These are phyloP conservation scores for Dascillus cervinus DNA, from an alignment of 2,888 invertebrate species.

Conservation along the genomic window DNA sequence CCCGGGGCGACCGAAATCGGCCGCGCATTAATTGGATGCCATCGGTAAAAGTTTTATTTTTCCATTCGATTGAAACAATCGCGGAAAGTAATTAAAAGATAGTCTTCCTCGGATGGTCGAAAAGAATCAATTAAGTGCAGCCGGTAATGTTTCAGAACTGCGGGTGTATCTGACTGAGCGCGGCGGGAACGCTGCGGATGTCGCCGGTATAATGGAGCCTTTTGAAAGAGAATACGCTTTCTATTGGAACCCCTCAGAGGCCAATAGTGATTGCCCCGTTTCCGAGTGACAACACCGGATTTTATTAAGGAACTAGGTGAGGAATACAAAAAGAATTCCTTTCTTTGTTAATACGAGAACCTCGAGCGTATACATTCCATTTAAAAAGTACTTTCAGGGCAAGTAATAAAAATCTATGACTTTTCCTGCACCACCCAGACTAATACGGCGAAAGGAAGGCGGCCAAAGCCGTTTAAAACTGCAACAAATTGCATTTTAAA, in stretches of 20 bases:
- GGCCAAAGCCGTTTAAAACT: too few relatives aligned
- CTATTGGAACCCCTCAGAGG: conserved; percentile 29
- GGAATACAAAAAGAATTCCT: conserved; percentile 27
- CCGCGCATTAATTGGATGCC: too few relatives aligned
- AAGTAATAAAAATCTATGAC: too few relatives aligned
- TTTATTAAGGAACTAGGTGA: conserved; percentile 32
- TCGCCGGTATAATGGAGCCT: conserved; percentile 24
- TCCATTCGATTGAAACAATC: conserved; percentile 16
- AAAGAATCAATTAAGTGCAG: conserved; percentile 20
- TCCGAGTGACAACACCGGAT: conserved; percentile 32
- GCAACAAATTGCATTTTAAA: too few relatives aligned
- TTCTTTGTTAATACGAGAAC: conserved; percentile 15
- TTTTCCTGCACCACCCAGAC: too few relatives aligned
- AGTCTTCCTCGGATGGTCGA: conserved; percentile 10
- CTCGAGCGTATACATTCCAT: too few relatives aligned
- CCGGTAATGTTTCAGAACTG: conserved; percentile 9
- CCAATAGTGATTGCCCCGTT: conserved; percentile 34
- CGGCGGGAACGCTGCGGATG: conserved; percentile 19
- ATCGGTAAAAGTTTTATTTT: too few relatives aligned
- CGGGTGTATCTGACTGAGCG: conserved; percentile 12
- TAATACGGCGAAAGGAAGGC: too few relatives aligned
- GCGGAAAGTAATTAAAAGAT: conserved; percentile 23
- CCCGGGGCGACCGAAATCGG: too few relatives aligned
- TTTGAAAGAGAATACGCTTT: conserved; percentile 30
- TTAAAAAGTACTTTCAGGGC: too few relatives aligned